These are phyloP conservation scores for Melopsittacus undulatus DNA, from an alignment of 2,797 vertebrate genomes.

Conservation along the genomic window DNA sequence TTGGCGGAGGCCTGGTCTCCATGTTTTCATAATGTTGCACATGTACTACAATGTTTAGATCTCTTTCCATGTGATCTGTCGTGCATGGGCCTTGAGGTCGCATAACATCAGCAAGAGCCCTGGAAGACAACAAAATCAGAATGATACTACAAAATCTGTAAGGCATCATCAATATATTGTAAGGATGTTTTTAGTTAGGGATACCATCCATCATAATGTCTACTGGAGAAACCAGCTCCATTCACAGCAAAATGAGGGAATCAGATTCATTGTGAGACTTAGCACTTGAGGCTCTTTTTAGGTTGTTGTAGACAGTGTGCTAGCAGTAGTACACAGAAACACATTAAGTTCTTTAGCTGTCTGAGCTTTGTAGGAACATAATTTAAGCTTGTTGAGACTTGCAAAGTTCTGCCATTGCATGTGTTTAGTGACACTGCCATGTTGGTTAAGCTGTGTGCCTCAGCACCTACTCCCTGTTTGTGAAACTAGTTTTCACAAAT, in stretches of 20 bases:
- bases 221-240: neutral
- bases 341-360: neutral
- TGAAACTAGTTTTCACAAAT: neutral
- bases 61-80: conserved; percentile 91
- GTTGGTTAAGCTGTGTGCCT: neutral
- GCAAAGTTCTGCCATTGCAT: neutral
- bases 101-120: conserved; percentile 95
- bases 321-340: neutral
- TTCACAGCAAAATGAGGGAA: neutral
- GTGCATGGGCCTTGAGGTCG: conserved; percentile 92
- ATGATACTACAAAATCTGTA: neutral
- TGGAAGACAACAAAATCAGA: conserved; percentile 70
- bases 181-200: neutral
- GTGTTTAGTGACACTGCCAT: neutral
- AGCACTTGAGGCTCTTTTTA: conserved; percentile 5
- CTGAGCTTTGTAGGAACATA: neutral
- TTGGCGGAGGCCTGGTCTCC: conserved; percentile 85
- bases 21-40: conserved; percentile 94
- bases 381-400: neutral
- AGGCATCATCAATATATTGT: neutral
- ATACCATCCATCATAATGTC: neutral
- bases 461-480: neutral
- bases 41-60: conserved; percentile 93
- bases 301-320: neutral
- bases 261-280: conserved; percentile 15